These are phyloP conservation scores for Ferdinandea cuprea DNA, from an alignment of 2,888 invertebrate species.

Conservation along the genomic window DNA sequence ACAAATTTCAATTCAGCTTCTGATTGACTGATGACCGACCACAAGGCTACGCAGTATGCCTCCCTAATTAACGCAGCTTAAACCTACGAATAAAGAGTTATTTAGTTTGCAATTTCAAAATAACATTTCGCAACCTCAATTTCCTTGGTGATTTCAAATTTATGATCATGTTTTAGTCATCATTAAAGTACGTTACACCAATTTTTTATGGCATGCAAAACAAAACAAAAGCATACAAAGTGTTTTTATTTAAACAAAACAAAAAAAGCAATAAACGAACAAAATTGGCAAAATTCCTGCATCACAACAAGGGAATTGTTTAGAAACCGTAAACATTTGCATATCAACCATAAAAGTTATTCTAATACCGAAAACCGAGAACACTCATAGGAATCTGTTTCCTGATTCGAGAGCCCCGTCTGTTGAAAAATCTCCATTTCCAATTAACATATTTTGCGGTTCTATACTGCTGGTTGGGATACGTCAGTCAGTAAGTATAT, in stretches of 20 bases:
- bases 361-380: slow-evolving; percentile 16
- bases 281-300: slow-evolving; percentile 33
- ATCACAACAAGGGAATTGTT: slow-evolving; percentile 16
- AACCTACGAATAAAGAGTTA: no score
- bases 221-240: background rate
- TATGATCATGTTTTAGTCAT: background rate
- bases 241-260: background rate
- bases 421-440: slow-evolving; percentile 9
- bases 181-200: no score
- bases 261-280: slow-evolving; percentile 33
- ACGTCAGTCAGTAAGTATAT: slow-evolving; percentile 4
- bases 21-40: no score
- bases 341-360: slow-evolving; percentile 15
- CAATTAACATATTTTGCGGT: slow-evolving; percentile 37
- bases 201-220: background rate
- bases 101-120: no score
- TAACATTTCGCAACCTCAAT: no score
- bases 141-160: background rate
- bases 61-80: no score
- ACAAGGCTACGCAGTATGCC: no score
- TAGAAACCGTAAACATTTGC: slow-evolving; percentile 25
- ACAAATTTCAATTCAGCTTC: no score
- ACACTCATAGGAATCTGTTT: slow-evolving; percentile 18
- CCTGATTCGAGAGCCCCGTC: background rate
- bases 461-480: background rate